Evolutionary conservation across 2,113 vertebrate genomes (phyloP), one percentile per base, ranked within the genome.

Genomic region (Sylvilagus bachmani): DNA sequence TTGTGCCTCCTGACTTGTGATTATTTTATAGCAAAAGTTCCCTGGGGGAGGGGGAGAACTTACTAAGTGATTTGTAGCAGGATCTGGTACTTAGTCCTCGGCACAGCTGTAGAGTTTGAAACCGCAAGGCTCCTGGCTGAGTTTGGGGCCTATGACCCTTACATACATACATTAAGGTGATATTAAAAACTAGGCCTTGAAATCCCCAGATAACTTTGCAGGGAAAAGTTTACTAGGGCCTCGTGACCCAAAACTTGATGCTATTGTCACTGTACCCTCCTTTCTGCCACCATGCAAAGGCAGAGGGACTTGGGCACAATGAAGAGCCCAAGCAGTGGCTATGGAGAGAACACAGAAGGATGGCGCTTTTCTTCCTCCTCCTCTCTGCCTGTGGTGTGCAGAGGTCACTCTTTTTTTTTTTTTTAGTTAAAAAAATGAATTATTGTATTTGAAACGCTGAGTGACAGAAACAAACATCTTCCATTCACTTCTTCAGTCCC

Each of bases 1-100:
- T 95, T 70, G 79, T 86, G 33, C 17, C 27, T 74, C 24, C 55
- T 93, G 82, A 66, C 51, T 71, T 74, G 58, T 91, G 78, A 66
- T 75, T 97, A 89, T 79, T 94, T 96, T 88, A 85, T 22, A 84
- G 92, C 49, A 90, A 85, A 94, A 73, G 14, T 10, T 81, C 3
- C 21, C 27, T 22, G 11, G 27, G 19, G 33, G 36, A 14, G 22
- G 44, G 36, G 29, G 64, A 66, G 74, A 69, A 33, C 1, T 67
- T 58, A 58, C 19, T 58, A 17, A 33, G 27, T 62, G 75, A 78
- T 49, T 58, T 31, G 31, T 53, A 21, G 10, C 13, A 1, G 71
- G 27, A 80, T 58, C 51, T 87, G 22, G 14, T 49, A 7, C 12
- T 86, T 61, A 78, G 17, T 91, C 78, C 90, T 85, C 53, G 36